A percentile compares a stretch with the other conserved stretches of the same genome.
Evolutionary conservation across 2,113 vertebrate genomes (phyloP).

Genomic region (Crotalus tigris): DNA sequence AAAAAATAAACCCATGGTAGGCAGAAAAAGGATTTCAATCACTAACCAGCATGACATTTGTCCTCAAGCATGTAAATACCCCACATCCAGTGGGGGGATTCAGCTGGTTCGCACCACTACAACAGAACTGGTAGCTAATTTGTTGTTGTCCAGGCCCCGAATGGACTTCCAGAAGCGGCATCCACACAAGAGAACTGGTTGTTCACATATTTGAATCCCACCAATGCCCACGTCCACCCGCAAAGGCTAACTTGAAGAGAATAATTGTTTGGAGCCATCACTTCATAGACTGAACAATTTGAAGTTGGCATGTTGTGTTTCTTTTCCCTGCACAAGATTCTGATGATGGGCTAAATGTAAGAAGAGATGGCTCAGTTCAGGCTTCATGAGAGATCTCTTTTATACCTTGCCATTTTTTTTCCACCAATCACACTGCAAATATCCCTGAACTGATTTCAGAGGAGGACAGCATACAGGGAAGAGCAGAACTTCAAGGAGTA

Average conservation of each 20-base stretch:
- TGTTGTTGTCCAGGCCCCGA: no score
- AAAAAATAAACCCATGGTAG: background rate
- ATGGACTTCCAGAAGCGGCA: no score
- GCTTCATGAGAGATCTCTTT: background rate
- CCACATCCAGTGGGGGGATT: background rate
- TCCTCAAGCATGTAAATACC: background rate
- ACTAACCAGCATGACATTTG: background rate
- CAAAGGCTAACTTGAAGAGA: background rate
- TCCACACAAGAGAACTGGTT: no score
- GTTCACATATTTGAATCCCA: no score
- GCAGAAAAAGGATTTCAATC: background rate
- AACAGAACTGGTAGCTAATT: no score
- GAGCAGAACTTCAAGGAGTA: background rate
- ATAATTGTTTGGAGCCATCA: background rate
- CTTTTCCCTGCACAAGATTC: background rate
- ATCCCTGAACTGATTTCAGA: slow-evolving; percentile 18
- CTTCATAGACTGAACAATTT: background rate
- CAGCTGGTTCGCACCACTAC: no score
- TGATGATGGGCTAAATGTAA: background rate
- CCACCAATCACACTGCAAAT: background rate
- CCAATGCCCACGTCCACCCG: background rate
- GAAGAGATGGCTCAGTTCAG: background rate
- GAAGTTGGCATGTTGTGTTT: background rate
- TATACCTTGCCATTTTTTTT: background rate
- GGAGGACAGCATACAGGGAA: background rate